phyloP scores from a whole-genome alignment of 2,797 vertebrate genomes.

The Aulostomus chinensis region DNA sequence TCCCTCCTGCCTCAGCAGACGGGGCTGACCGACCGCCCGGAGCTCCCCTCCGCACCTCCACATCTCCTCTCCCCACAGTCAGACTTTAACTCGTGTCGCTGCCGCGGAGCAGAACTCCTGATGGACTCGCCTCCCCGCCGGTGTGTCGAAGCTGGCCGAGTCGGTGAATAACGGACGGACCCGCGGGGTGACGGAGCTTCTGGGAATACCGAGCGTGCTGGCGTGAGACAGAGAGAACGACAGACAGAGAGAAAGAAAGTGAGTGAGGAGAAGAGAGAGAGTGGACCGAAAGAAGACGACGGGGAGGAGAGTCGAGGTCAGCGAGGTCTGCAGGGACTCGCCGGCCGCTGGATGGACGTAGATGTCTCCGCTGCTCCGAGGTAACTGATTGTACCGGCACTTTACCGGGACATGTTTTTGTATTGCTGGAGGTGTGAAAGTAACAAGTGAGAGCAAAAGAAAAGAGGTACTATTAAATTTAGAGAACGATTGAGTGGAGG shows the following conservation, averaged over 20 bases:
- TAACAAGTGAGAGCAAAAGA: too few species aligned
- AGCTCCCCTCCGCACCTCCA: conserved; percentile 27
- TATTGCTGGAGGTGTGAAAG: too few species aligned
- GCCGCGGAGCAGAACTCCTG: too few species aligned
- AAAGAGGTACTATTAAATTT: too few species aligned
- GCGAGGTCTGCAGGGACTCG: conserved; percentile 23
- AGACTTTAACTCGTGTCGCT: too few species aligned
- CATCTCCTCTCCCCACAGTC: background rate
- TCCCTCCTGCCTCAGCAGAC: background rate
- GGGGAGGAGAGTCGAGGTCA: conserved; percentile 4
- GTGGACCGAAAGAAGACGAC: too few species aligned
- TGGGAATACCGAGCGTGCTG: background rate
- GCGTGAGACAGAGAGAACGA: background rate
- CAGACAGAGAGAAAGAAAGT: too few species aligned
- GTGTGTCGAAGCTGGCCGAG: conserved; percentile 20
- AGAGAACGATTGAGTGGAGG: too few species aligned
- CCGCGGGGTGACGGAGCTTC: background rate
- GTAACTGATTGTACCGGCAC: conserved; percentile 1
- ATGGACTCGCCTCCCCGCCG: too few species aligned
- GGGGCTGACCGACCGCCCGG: conserved; percentile 8
- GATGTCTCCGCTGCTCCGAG: conserved; percentile 52
- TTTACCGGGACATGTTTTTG: background rate
- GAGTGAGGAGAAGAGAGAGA: background rate
- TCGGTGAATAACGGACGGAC: background rate
- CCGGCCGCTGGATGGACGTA: conserved; percentile 36